phyloP scores from a whole-genome alignment of 2,888 invertebrate species.

The Drosophila melanosoma region DNA sequence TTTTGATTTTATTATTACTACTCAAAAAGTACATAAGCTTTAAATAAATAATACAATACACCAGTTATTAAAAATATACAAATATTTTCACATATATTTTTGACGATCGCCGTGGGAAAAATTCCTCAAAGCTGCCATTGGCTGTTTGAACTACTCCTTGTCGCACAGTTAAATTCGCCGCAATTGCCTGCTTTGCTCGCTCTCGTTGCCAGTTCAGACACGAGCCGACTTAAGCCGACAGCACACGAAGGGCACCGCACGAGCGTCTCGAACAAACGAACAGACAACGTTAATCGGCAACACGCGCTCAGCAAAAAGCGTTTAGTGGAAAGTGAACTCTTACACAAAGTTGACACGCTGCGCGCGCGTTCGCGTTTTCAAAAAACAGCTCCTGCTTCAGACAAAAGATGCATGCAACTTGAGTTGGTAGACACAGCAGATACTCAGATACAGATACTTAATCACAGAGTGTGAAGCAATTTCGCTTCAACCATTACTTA shows the following conservation, averaged over 20 bases:
- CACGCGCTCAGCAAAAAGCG: conserved; percentile 75
- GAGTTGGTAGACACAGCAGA: conserved; percentile 14
- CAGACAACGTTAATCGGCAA: conserved; percentile 45
- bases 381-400: conserved; percentile 11
- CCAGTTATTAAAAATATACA: background rate
- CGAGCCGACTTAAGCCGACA: conserved; percentile 33
- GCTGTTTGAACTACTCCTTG: conserved; percentile 13
- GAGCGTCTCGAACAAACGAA: conserved; percentile 22
- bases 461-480: conserved; percentile 4
- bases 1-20: background rate
- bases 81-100: background rate
- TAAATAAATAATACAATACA: background rate
- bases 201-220: conserved; percentile 12
- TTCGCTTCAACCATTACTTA: background rate
- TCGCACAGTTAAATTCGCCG: conserved; percentile 23
- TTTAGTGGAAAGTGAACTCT: conserved; percentile 85
- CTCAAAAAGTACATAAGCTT: background rate
- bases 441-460: conserved; percentile 5
- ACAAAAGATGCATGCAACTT: conserved; percentile 18
- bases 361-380: conserved; percentile 74
- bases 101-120: conserved; percentile 12
- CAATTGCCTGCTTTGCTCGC: conserved; percentile 15
- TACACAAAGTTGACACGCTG: conserved; percentile 83
- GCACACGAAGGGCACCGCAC: conserved; percentile 35
- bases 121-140: background rate